Conservation (phyloP, 2,113 vertebrate genomes). For the Protobothrops flavoviridis region DNA sequence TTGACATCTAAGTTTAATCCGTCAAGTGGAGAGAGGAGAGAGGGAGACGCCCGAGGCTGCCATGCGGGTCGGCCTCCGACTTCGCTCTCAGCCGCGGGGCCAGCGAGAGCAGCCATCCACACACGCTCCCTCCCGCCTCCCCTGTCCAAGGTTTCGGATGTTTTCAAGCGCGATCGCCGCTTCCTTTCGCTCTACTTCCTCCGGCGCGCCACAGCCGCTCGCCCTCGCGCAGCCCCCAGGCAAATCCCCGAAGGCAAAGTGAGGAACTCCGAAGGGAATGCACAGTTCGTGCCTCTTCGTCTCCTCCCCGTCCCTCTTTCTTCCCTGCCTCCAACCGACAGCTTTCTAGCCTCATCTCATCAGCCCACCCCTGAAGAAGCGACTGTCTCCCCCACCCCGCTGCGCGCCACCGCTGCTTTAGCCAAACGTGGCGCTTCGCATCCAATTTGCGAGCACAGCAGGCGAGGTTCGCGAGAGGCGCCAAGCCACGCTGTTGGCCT, state of each 20-base stretch:
- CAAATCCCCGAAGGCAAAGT: not conserved
- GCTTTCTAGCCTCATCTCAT: not conserved
- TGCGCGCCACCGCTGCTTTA: not conserved
- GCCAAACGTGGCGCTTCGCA: not conserved
- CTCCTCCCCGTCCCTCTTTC: not conserved
- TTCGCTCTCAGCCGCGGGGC: not conserved
- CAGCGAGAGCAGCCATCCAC: not conserved
- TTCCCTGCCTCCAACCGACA: not conserved
- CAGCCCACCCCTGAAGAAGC: not conserved
- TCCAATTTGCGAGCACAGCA: constrained; percentile 17
- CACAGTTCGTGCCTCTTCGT: not conserved
- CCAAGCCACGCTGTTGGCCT: not conserved
- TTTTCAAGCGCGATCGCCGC: not conserved
- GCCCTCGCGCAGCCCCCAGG: too few relatives aligned
- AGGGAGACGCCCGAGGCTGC: not conserved
- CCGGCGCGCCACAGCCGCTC: not conserved
- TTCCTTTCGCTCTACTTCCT: constrained; percentile 15
- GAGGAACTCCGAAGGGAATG: not conserved
- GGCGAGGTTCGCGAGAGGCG: not conserved
- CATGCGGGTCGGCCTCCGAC: not conserved
- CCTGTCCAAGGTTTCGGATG: not conserved
- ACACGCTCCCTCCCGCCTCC: not conserved
- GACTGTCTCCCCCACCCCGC: too few relatives aligned
- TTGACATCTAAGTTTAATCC: not conserved
- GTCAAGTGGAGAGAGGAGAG: not conserved